phyloP scores from a whole-genome alignment of 2,888 invertebrate species.

The Pemphredon lugubris region DNA sequence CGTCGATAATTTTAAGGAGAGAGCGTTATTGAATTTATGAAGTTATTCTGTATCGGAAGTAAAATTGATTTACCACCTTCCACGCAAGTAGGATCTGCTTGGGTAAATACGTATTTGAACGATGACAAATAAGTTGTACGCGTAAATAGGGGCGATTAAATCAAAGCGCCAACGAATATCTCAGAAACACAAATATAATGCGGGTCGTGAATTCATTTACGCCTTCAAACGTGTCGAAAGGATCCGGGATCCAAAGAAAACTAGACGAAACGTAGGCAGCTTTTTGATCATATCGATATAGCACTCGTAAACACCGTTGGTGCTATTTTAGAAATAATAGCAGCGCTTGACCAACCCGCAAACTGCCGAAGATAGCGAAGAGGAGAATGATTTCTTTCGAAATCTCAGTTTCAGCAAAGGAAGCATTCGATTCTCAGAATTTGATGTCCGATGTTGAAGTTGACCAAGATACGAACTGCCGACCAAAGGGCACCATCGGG shows the following conservation, averaged over 20 bases:
- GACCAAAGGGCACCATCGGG: constrained; percentile 32
- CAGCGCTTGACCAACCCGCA: constrained; percentile 33
- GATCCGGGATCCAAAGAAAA: not conserved
- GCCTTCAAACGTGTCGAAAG: not conserved
- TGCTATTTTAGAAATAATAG: constrained; percentile 23
- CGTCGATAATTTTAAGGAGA: not conserved
- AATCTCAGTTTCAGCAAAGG: constrained; percentile 7
- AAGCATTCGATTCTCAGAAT: constrained; percentile 12
- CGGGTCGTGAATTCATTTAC: too few relatives aligned
- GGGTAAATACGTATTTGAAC: too few relatives aligned
- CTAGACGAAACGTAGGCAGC: not conserved
- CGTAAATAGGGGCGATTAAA: too few relatives aligned
- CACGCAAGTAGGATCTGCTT: too few relatives aligned
- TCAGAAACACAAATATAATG: too few relatives aligned
- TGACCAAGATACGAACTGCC: constrained; percentile 47
- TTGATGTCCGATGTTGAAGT: constrained; percentile 25
- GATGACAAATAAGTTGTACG: too few relatives aligned
- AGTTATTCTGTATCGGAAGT: too few relatives aligned
- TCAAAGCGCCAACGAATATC: too few relatives aligned
- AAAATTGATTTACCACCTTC: too few relatives aligned
- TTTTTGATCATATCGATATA: not conserved
- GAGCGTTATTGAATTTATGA: too few relatives aligned
- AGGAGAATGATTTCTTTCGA: constrained; percentile 5
- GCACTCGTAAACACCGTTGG: constrained; percentile 8
- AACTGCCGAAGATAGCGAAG: constrained; percentile 38